These are phyloP conservation scores for Coenonympha glycerion DNA, from an alignment of 2,888 invertebrate species.

Conservation along the genomic window DNA sequence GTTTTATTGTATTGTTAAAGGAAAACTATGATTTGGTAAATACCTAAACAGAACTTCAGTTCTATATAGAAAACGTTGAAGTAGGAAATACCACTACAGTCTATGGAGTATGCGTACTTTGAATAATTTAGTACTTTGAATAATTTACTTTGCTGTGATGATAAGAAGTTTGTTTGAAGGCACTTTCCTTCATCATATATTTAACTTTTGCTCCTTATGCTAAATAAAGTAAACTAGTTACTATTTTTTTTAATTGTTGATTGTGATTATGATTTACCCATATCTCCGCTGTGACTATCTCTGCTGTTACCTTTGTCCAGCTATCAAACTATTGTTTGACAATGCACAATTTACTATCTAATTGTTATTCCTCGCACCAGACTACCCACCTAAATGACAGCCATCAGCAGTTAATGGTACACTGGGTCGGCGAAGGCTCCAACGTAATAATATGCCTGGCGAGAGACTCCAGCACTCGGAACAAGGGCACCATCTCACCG, in stretches of 20 bases:
- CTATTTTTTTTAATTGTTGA: no score
- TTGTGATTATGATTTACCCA: no score
- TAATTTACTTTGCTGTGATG: not conserved
- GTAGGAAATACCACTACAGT: not conserved
- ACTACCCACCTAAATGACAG: constrained; percentile 86
- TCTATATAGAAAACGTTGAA: not conserved
- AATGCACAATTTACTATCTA: not conserved
- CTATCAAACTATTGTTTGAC: no score
- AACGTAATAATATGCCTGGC: constrained; percentile 91
- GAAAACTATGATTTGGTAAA: not conserved
- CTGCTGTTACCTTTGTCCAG: no score
- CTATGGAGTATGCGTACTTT: not conserved
- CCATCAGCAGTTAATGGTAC: constrained; percentile 92
- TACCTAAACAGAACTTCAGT: not conserved
- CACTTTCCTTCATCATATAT: not conserved
- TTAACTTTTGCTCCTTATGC: not conserved
- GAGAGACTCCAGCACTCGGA: constrained; percentile 79
- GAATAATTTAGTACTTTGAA: no score
- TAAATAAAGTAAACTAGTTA: no score
- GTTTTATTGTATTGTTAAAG: no score
- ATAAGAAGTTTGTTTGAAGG: not conserved
- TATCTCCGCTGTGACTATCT: no score
- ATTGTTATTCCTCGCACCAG: constrained; percentile 58
- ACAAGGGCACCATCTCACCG: constrained; percentile 77
- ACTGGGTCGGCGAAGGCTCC: constrained; percentile 93